Evolutionary conservation across 2,888 invertebrate species (phyloP).

Genomic region (Drosophila longiperda): DNA sequence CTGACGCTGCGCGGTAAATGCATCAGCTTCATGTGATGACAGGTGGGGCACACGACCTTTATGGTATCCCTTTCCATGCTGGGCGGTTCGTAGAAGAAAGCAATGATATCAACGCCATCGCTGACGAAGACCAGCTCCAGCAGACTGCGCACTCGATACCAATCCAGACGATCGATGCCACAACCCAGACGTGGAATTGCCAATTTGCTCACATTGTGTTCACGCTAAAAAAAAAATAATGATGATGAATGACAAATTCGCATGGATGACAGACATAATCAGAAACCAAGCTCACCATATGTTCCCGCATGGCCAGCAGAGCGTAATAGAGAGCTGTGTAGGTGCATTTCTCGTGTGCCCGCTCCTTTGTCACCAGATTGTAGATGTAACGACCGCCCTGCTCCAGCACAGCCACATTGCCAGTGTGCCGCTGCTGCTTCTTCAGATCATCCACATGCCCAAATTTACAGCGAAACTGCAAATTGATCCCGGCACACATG

Average conservation of each 20-base stretch:
- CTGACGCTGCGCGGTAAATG: constrained; percentile 69
- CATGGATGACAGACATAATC: not conserved
- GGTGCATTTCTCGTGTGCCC: constrained; percentile 86
- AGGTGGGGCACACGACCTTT: constrained; percentile 67
- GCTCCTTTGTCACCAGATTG: constrained; percentile 88
- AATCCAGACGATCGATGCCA: constrained; percentile 88
- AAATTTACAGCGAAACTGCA: constrained; percentile 83
- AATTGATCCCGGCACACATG: constrained; percentile 87
- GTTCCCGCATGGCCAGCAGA: constrained; percentile 82
- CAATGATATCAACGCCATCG: constrained; percentile 85
- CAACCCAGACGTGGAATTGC: constrained; percentile 89
- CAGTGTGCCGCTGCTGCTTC: constrained; percentile 80
- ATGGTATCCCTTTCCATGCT: constrained; percentile 62
- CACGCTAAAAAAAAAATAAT: constrained; percentile 57
- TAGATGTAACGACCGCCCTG: constrained; percentile 85
- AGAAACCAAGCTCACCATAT: constrained; percentile 75
- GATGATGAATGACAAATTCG: not conserved
- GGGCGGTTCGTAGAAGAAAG: constrained; percentile 85
- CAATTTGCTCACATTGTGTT: constrained; percentile 86
- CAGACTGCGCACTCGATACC: constrained; percentile 85
- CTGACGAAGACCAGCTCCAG: constrained; percentile 86
- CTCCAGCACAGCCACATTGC: constrained; percentile 86
- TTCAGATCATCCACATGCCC: constrained; percentile 78
- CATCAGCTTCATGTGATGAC: constrained; percentile 68
- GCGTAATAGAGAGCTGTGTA: constrained; percentile 85